Evolutionary conservation across 2,888 invertebrate species (phyloP).

Genomic region (Leucozona laternaria): DNA sequence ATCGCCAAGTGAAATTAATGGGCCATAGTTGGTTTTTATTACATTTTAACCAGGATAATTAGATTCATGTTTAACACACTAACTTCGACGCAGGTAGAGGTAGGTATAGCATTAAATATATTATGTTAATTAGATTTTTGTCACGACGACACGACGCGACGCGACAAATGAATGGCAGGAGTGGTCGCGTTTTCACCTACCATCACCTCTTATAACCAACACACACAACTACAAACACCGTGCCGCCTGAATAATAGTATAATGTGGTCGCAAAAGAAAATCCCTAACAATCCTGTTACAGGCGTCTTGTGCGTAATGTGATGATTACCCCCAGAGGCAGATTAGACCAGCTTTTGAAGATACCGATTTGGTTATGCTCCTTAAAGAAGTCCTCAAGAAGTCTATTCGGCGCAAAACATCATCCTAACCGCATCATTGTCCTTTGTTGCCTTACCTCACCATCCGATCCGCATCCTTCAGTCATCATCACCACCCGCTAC

Average conservation of each 20-base stretch:
- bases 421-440: conserved; percentile 69
- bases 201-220: conserved; percentile 26
- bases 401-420: conserved; percentile 57
- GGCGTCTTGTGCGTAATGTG: conserved; percentile 59
- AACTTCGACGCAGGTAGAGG: conserved; percentile 33
- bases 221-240: not conserved
- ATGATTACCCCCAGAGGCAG: conserved; percentile 65
- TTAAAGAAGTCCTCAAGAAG: conserved; percentile 49
- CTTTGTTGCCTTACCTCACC: conserved; percentile 52
- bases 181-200: conserved; percentile 57
- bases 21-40: conserved; percentile 83
- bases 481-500: conserved; percentile 48
- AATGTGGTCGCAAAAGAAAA: conserved; percentile 20
- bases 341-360: conserved; percentile 55
- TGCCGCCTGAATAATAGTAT: not conserved
- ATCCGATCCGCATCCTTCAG: not conserved
- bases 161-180: conserved; percentile 13
- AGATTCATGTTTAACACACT: conserved; percentile 74
- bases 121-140: conserved; percentile 76
- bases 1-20: conserved; percentile 81
- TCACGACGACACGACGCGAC: conserved; percentile 52
- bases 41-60: conserved; percentile 83
- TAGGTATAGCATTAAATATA: conserved; percentile 61
- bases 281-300: conserved; percentile 62
- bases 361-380: conserved; percentile 8